Conservation (phyloP, 1,140 invertebrate species). For the Drosophila tristis region DNA sequence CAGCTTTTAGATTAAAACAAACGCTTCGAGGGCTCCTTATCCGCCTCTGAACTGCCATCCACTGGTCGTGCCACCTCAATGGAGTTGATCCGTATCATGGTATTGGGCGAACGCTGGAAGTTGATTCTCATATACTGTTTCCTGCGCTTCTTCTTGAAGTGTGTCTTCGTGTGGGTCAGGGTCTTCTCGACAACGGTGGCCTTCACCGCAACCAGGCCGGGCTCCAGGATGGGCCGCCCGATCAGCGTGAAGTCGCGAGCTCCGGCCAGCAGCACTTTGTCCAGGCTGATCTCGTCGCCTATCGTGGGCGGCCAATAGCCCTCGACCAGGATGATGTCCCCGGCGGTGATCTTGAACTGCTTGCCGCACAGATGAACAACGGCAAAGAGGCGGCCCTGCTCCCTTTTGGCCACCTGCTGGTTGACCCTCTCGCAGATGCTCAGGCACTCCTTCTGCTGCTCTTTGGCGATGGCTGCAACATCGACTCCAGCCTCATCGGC, state of each 20-base stretch:
- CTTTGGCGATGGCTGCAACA: constrained; percentile 37
- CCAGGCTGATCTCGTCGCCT: constrained; percentile 92
- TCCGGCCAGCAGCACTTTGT: constrained; percentile 94
- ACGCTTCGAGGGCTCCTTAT: constrained; percentile 46
- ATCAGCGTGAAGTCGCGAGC: constrained; percentile 94
- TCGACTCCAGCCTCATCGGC: constrained; percentile 11
- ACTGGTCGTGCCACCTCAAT: constrained; percentile 85
- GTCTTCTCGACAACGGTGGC: constrained; percentile 96
- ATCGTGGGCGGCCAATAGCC: constrained; percentile 93
- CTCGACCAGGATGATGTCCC: constrained; percentile 93
- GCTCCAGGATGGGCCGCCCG: constrained; percentile 92
- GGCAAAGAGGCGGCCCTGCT: constrained; percentile 92
- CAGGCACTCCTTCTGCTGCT: constrained; percentile 65
- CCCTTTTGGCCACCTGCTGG: constrained; percentile 85
- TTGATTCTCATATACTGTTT: constrained; percentile 92
- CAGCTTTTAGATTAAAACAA: constrained; percentile 58
- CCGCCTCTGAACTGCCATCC: constrained; percentile 22
- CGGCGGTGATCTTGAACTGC: constrained; percentile 94
- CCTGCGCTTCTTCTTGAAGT: constrained; percentile 90
- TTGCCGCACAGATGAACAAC: constrained; percentile 92
- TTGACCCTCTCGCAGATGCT: constrained; percentile 87
- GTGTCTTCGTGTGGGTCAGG: constrained; percentile 91
- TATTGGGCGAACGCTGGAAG: constrained; percentile 89
- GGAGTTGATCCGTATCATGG: constrained; percentile 90
- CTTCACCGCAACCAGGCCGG: constrained; percentile 90